Conservation (phyloP, 2,888 invertebrate genomes). For the Napeogenes sylphis region DNA sequence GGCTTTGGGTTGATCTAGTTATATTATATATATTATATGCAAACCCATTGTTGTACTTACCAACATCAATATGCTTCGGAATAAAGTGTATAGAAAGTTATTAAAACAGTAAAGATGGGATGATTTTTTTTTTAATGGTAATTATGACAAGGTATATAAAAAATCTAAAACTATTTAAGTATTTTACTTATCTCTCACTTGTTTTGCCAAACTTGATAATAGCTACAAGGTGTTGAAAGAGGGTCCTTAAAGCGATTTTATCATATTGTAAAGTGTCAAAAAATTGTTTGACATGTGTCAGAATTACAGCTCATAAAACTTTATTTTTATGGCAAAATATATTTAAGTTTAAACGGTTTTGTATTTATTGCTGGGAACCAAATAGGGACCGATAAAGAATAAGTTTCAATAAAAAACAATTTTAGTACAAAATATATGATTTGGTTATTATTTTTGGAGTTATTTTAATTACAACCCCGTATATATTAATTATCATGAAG, state of each 20-base stretch:
- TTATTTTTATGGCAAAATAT: slow-evolving; percentile 61
- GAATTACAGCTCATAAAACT: slow-evolving; percentile 58
- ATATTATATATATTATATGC: too few species aligned
- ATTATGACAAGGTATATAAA: too few species aligned
- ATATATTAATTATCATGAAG: too few species aligned
- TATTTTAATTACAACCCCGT: too few species aligned
- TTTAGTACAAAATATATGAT: slow-evolving; percentile 16
- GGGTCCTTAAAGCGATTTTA: slow-evolving; percentile 51
- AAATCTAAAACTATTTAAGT: too few species aligned
- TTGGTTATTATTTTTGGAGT: too few species aligned
- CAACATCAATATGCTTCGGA: too few species aligned
- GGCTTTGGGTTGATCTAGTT: too few species aligned
- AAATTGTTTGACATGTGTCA: slow-evolving; percentile 71
- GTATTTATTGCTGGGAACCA: slow-evolving; percentile 32
- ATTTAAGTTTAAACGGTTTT: slow-evolving; percentile 59
- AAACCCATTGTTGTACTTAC: too few species aligned
- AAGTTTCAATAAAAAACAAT: slow-evolving; percentile 3
- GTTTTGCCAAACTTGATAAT: slow-evolving; percentile 8
- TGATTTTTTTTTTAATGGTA: too few species aligned
- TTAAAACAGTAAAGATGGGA: too few species aligned
- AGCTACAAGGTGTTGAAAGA: slow-evolving; percentile 28
- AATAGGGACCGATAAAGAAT: slow-evolving; percentile 16
- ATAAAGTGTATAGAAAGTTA: too few species aligned
- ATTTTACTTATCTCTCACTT: slow-evolving; percentile 5
- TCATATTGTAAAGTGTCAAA: slow-evolving; percentile 59